A percentile compares a stretch with the other conserved stretches of the same genome.
These are phyloP conservation scores for Clostera curtula DNA, from an alignment of 2,888 invertebrate species.

Conservation along the genomic window DNA sequence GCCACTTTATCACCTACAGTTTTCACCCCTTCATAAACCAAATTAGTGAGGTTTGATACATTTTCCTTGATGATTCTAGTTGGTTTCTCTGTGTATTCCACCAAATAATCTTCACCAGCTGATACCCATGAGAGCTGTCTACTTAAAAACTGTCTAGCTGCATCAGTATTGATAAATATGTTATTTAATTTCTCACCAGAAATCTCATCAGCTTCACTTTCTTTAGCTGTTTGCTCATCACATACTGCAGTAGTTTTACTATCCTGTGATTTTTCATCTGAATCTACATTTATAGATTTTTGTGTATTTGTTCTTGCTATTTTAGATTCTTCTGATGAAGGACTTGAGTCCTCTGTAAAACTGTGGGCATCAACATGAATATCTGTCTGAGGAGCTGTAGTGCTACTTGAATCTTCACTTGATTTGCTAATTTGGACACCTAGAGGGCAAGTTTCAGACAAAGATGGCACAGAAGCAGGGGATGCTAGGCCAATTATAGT, in stretches of 20 bases:
- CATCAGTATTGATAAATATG: slow-evolving; percentile 85
- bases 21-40: slow-evolving; percentile 84
- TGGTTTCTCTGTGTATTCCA: slow-evolving; percentile 79
- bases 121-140: slow-evolving; percentile 84
- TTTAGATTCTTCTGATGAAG: slow-evolving; percentile 72
- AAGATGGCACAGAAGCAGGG: slow-evolving; percentile 75
- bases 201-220: slow-evolving; percentile 36
- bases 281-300: slow-evolving; percentile 33
- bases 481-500: slow-evolving; percentile 73
- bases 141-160: slow-evolving; percentile 84
- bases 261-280: slow-evolving; percentile 33
- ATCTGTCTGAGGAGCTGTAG: slow-evolving; percentile 73
- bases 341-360: slow-evolving; percentile 73
- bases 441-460: slow-evolving; percentile 78
- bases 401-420: slow-evolving; percentile 77
- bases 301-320: slow-evolving; percentile 59
- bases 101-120: slow-evolving; percentile 78
- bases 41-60: slow-evolving; percentile 82
- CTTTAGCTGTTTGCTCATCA: slow-evolving; percentile 38
- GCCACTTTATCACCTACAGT: slow-evolving; percentile 84
- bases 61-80: slow-evolving; percentile 82
- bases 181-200: slow-evolving; percentile 73
- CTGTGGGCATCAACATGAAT: slow-evolving; percentile 72
- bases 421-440: slow-evolving; percentile 76
- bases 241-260: slow-evolving; percentile 29